Evolutionary conservation across 2,797 vertebrate genomes (phyloP).

Genomic region (Rhinoraja longicauda): DNA sequence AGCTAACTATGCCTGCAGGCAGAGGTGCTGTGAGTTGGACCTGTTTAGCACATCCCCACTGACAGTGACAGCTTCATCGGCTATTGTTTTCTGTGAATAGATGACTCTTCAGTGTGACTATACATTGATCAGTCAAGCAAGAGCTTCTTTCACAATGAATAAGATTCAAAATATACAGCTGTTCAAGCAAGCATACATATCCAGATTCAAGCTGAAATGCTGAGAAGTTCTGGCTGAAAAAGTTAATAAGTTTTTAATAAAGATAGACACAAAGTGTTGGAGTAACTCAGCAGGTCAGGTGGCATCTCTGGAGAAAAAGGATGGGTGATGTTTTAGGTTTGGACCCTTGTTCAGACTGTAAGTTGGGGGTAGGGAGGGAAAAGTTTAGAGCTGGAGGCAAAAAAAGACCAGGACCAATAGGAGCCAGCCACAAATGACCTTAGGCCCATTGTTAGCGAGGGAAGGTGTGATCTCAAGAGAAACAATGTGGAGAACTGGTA

Average conservation of each 20-base stretch:
- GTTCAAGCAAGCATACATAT: background rate
- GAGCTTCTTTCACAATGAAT: slow-evolving; percentile 30
- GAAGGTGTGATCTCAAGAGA: no score
- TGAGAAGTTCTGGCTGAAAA: background rate
- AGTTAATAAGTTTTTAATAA: slow-evolving; percentile 8
- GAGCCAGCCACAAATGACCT: no score
- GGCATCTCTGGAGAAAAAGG: no score
- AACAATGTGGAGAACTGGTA: no score
- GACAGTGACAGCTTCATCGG: slow-evolving; percentile 42
- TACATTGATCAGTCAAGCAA: slow-evolving; percentile 42
- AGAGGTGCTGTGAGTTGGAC: slow-evolving; percentile 40
- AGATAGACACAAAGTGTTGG: no score
- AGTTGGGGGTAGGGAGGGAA: no score
- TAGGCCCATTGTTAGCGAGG: no score
- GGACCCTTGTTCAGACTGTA: no score
- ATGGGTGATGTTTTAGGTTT: no score
- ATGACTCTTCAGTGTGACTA: slow-evolving; percentile 42
- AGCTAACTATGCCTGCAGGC: slow-evolving; percentile 43
- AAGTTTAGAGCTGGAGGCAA: no score
- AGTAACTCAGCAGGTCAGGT: no score
- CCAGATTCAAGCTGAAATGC: background rate
- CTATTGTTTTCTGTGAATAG: slow-evolving; percentile 42
- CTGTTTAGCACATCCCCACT: slow-evolving; percentile 43
- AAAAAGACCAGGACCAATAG: no score
- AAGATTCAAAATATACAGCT: slow-evolving; percentile 11